Evolutionary conservation across 2,888 invertebrate genomes (phyloP).

Genomic region (Pheosia tremula): DNA sequence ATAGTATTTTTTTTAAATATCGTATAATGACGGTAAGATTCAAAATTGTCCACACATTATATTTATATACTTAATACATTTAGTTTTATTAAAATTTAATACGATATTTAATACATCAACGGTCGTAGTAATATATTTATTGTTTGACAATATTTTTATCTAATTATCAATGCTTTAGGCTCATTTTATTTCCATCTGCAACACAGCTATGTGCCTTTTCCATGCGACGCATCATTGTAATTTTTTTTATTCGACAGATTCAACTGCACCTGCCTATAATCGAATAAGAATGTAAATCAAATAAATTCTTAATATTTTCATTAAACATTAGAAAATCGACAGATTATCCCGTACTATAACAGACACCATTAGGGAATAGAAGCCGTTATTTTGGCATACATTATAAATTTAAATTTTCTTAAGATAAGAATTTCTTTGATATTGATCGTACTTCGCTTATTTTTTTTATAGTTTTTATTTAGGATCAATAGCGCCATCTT

Average conservation of each 20-base stretch:
- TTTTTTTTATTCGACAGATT: conserved; percentile 2
- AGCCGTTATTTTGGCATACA: not conserved
- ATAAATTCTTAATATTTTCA: too few relatives aligned
- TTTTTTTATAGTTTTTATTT: not conserved
- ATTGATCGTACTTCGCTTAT: too few relatives aligned
- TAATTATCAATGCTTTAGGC: conserved; percentile 42
- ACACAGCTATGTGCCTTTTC: conserved; percentile 32
- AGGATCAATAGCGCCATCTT: conserved; percentile 6
- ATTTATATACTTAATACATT: conserved; percentile 14
- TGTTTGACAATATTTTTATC: conserved; percentile 25
- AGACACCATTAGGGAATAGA: not conserved
- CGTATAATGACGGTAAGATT: not conserved
- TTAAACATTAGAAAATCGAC: too few relatives aligned
- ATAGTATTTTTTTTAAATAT: too few relatives aligned
- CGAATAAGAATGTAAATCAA: too few relatives aligned
- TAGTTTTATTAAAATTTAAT: conserved; percentile 30
- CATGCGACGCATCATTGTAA: not conserved
- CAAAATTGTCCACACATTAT: conserved; percentile 30
- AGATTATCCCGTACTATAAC: not conserved
- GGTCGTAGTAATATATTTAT: conserved; percentile 34
- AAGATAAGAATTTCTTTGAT: too few relatives aligned
- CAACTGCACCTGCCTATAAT: too few relatives aligned
- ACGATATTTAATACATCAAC: conserved; percentile 42
- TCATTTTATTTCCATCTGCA: conserved; percentile 31
- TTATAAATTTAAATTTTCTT: too few relatives aligned